Percentiles rank a stretch among this genome's conserved stretches.
Evolutionary conservation across 2,797 vertebrate genomes (phyloP).

Genomic region (Sternotherus odoratus): DNA sequence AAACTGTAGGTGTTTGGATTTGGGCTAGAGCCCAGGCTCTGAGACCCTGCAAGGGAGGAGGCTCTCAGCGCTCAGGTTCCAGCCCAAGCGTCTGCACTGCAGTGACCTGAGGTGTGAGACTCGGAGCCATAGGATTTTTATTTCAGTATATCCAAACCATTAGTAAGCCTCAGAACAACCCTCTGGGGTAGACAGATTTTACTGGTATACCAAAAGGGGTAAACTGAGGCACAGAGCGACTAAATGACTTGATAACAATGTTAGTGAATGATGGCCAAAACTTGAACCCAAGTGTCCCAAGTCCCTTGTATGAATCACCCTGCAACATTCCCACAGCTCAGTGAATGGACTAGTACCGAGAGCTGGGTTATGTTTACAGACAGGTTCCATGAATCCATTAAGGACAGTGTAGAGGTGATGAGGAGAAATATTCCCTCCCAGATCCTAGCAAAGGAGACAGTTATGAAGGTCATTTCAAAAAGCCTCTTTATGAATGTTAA

Average conservation of each 20-base stretch:
- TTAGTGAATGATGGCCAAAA: neutral
- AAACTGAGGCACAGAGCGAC: neutral
- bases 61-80: neutral
- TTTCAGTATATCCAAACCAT: neutral
- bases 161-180: neutral
- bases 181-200: neutral
- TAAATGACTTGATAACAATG: neutral
- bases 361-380: neutral
- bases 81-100: neutral
- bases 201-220: neutral
- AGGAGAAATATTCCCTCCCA: neutral
- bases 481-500: neutral
- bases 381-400: neutral
- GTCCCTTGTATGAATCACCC: no score
- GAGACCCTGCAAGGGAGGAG: neutral
- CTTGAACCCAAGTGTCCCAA: neutral
- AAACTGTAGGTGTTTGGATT: neutral
- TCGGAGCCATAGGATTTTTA: neutral
- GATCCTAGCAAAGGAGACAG: no score
- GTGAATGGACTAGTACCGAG: neutral
- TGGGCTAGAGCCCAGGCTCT: neutral
- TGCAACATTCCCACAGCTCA: neutral
- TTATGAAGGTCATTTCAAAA: neutral
- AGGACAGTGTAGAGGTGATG: no score
- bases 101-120: neutral